Base-by-base conservation (phyloP, 1,140 invertebrate species). In the Agraylea sexmaculata region DNA sequence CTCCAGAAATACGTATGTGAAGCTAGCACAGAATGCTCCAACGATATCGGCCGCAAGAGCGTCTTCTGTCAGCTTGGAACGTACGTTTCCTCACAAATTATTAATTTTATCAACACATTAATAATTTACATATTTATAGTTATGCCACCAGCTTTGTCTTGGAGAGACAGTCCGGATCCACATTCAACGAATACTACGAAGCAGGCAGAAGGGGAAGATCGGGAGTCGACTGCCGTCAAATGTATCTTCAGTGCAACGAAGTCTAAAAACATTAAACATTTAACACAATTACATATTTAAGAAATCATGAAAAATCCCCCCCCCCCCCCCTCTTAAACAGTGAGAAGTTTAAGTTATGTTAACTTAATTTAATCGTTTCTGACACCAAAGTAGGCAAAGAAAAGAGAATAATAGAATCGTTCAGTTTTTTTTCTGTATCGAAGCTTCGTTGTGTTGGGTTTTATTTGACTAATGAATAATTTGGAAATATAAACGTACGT, bases 1-100 rank as follows among this genome's bases (percentile, higher is more conserved):
- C 75, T 80, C 55, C 77, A 78, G 68, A 86, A 74, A 58, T 83
- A 75, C 66, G 71, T 92, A 30, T 93, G 89, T 55, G 83, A 91
- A 53, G 87, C 87, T 2, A 90, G 85, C 55, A 78, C 73, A 15
- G 87, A 90, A 56, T 92, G 87, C 57, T 71, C 81, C n/a, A 69
- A 71, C 6, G 85, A 88, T 53, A 78, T 85, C 36, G 83, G 84
- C 49, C 77, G 78, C 44, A 84, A 80, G 46, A 81, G 83, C 51
- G 75, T 91, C 36, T 88, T 90, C 74, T 91, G 88, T 53, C 86
- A 91, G 67, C 67, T 92, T 49, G 87, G 86, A 82, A 84, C 86
- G 87, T 93, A 69, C 84, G 85, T 80, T 44, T 12, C 18, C 17
- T 4, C 29, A 23, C 22, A 22, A n/a, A 4, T 25, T 30, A 13